Evolutionary conservation across 2,797 vertebrate genomes (phyloP).

Genomic region (Catharus ustulatus): DNA sequence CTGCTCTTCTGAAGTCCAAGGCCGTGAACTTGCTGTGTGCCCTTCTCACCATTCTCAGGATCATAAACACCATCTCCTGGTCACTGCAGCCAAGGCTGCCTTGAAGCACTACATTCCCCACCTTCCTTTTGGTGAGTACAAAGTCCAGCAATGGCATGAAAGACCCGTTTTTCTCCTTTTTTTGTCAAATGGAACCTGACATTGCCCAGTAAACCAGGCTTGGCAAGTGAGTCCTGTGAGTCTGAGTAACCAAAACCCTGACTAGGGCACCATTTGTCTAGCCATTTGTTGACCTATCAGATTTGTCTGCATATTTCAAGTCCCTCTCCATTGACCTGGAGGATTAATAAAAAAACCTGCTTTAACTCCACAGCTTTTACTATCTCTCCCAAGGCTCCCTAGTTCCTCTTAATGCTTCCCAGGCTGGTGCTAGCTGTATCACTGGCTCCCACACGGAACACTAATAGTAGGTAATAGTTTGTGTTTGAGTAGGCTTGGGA

Average conservation of each 20-base stretch:
- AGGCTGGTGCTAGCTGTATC: neutral
- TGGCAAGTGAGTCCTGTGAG: neutral
- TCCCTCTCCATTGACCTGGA: neutral
- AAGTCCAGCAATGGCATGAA: too few relatives aligned
- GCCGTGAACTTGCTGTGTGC: neutral
- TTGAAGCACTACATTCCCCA: neutral
- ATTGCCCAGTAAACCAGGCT: neutral
- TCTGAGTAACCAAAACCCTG: neutral
- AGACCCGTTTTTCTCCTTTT: neutral
- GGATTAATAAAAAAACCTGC: neutral
- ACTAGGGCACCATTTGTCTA: neutral
- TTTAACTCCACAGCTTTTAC: neutral
- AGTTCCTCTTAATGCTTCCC: neutral
- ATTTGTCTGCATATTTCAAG: neutral
- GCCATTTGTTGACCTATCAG: neutral
- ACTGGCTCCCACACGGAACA: neutral
- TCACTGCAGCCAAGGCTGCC: neutral
- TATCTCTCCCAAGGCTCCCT: neutral
- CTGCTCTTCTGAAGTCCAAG: neutral
- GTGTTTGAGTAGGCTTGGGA: neutral
- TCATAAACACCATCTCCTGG: neutral
- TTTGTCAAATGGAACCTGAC: neutral
- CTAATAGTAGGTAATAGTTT: too few relatives aligned
- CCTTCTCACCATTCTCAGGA: accelerated
- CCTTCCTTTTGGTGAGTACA: neutral